phyloP scores from a whole-genome alignment of 35 echinoderm and acorn worm genomes.

The Apostichopus parvimensis region DNA sequence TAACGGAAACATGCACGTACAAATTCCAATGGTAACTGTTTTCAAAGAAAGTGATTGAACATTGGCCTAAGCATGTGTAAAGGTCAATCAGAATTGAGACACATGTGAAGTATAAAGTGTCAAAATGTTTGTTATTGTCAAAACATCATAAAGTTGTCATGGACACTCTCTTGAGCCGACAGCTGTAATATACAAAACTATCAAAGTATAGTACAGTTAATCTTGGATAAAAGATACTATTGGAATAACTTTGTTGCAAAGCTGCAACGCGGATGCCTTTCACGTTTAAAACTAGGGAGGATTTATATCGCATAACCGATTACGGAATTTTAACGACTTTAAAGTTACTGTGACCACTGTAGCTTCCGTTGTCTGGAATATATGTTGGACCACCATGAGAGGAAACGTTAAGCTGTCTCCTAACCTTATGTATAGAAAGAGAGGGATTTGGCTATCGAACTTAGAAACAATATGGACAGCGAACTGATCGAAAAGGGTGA shows the following conservation, averaged over 20 bases:
- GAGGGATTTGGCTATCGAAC: too few relatives aligned
- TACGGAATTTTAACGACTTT: not conserved
- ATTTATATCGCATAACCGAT: not conserved
- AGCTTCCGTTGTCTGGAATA: not conserved
- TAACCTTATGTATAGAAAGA: too few relatives aligned
- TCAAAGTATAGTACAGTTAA: not conserved
- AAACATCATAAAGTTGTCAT: not conserved
- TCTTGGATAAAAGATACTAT: too few relatives aligned
- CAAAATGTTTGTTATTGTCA: not conserved
- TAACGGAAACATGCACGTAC: too few relatives aligned
- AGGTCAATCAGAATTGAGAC: not conserved
- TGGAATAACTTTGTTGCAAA: too few relatives aligned
- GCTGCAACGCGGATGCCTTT: too few relatives aligned
- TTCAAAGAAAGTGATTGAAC: too few relatives aligned
- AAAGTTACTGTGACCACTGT: not conserved
- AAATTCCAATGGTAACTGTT: too few relatives aligned
- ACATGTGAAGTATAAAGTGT: not conserved
- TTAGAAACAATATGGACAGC: too few relatives aligned
- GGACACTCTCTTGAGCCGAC: not conserved
- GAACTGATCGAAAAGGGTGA: too few relatives aligned
- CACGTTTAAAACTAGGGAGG: too few relatives aligned
- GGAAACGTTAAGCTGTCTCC: too few relatives aligned
- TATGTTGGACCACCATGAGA: not conserved
- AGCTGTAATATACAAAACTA: not conserved
- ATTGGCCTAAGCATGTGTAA: not conserved